Evolutionary conservation across 2,888 invertebrate species (phyloP), one percentile per base, ranked within the genome.

Genomic region (Acleris holmiana): DNA sequence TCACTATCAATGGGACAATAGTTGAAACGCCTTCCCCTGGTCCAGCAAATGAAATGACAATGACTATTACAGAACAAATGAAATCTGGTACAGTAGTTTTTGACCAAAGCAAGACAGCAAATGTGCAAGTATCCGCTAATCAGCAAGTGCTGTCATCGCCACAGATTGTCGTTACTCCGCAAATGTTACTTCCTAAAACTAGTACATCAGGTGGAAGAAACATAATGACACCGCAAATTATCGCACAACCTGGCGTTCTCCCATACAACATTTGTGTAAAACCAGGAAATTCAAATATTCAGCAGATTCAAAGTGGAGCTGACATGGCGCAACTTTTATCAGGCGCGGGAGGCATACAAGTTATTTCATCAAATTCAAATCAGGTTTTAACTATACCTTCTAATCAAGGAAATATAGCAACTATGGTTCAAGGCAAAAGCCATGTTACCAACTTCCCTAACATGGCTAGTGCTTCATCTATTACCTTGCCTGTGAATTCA

Each of bases 11-110:
- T 59, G 93, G 93, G 0, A 93, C 93, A 10, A 93, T 93, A 23
- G 93, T 93, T 0, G 93, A 93, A 75, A 93, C 93, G 7, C 92
- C 91, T 13, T 93, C 93, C n/a, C 93, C 93, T 5, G 92, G 93
- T 0, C 93, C 93, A 8, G 77, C 85, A 2, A 92, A 90, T 73
- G 91, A 93, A 82, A 85, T 92, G 88, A 91, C 92, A 0, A 91
- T 91, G 90, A 91, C 92, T 17, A 89, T 91, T 61, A 92, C 91
- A 23, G 92, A 93, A 70, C 91, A 91, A 78, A 88, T 91, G 88
- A 92, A 92, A 72, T 85, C 92, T 2, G 91, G 91, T 13, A 91
- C 91, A 25, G 84, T 92, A 1, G 91, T 92, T 70, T 91, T 91
- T 66, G 92, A 92, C 73, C 92, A 92, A 72, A 88, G 86, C 68